A percentile compares a stretch with the other conserved stretches of the same genome.
Conservation (phyloP, 2,797 vertebrate species). For the Gambusia yucatana region DNA sequence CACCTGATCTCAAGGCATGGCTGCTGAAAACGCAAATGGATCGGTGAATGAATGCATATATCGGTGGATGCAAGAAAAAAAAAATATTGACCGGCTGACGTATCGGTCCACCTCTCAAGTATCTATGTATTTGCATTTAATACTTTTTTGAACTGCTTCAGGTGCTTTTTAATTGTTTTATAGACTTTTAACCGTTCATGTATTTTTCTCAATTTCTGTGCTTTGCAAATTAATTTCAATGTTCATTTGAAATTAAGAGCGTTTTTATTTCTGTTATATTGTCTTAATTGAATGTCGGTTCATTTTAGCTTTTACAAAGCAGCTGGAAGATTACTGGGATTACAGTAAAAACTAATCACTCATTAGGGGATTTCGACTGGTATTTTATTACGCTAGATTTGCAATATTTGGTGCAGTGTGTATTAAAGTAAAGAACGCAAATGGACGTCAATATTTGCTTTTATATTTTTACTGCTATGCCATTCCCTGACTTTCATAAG, state of each 20-base stretch:
- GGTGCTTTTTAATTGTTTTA: neutral
- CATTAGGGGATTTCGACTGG: neutral
- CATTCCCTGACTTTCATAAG: neutral
- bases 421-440: neutral
- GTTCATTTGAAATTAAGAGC: neutral
- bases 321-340: neutral
- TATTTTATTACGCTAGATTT: neutral
- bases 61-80: too few species aligned
- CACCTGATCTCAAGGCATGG: too few species aligned
- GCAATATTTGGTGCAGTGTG: neutral
- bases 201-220: neutral
- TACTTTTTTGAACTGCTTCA: neutral
- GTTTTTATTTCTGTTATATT: neutral
- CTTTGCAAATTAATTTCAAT: neutral
- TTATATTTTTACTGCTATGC: neutral
- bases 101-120: neutral
- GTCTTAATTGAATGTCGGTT: neutral
- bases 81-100: too few species aligned
- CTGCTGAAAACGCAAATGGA: too few species aligned
- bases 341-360: neutral
- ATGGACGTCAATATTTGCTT: neutral
- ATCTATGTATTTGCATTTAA: neutral
- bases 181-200: neutral
- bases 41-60: too few species aligned
- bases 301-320: neutral